These are phyloP conservation scores for Scaptodrosophila lebanonensis DNA, from an alignment of 1,140 invertebrate species.

Conservation along the genomic window DNA sequence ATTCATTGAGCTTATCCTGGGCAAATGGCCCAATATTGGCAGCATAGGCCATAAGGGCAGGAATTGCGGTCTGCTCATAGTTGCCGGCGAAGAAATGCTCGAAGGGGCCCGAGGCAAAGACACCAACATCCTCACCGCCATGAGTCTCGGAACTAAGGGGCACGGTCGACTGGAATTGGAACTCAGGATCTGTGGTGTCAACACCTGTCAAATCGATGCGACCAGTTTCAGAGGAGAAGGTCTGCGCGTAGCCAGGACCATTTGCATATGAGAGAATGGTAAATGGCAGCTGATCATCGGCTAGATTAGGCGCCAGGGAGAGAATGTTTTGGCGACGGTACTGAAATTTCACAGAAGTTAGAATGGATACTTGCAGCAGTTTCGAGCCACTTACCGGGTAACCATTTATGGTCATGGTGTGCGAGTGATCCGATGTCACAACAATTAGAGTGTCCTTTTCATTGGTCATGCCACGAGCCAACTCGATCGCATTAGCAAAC, in stretches of 20 bases:
- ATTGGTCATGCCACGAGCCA: slow-evolving; percentile 78
- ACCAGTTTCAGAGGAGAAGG: slow-evolving; percentile 65
- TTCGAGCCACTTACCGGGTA: slow-evolving; percentile 81
- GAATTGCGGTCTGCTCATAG: slow-evolving; percentile 88
- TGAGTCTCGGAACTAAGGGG: slow-evolving; percentile 81
- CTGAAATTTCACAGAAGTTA: no score
- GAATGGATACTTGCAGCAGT: no score
- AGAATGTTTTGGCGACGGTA: no score
- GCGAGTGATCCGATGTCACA: slow-evolving; percentile 84
- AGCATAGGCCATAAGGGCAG: slow-evolving; percentile 85
- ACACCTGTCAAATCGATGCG: slow-evolving; percentile 44
- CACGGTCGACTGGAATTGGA: slow-evolving; percentile 78
- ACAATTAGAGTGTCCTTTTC: slow-evolving; percentile 82
- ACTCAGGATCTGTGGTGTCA: slow-evolving; percentile 26
- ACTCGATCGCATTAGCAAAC: slow-evolving; percentile 80
- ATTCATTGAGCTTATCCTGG: no score
- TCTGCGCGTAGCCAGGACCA: slow-evolving; percentile 80
- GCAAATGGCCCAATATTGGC: slow-evolving; percentile 80
- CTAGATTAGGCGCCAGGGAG: no score
- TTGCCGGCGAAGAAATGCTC: slow-evolving; percentile 85
- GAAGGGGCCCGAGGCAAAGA: slow-evolving; percentile 82
- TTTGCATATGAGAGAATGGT: slow-evolving; percentile 86
- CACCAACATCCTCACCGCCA: slow-evolving; percentile 84
- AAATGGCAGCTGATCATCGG: slow-evolving; percentile 81
- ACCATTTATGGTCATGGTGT: slow-evolving; percentile 82